Evolutionary conservation across 1,140 invertebrate species (phyloP), one percentile per base, ranked within the genome.

Genomic region (Diprion similis): DNA sequence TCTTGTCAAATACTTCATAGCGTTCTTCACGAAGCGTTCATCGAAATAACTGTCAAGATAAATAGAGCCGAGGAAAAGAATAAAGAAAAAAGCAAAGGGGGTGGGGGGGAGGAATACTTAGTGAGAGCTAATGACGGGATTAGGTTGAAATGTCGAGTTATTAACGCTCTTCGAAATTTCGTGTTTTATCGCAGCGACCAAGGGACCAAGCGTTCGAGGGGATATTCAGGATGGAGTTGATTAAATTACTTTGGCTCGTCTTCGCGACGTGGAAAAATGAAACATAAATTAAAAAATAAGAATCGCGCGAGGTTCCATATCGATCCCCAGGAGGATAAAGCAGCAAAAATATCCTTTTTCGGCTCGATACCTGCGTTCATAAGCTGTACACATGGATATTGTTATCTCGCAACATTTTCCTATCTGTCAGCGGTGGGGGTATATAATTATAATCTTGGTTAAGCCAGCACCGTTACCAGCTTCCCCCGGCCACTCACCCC

Each of bases 31-130:
- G 17, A 8, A 10, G 66, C 68, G 64, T 74, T 64, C 72, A 74
- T 75, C 71, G 74, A 72, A 51, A 75, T 76, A 73, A 71, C 76
- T 76, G 80, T 76, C 75, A 79, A 78, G 74, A 77, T 79, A 73
- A 69, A 80, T 76, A 73, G 77, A 71, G 76, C 71, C 59, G 72
- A 37, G 24, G 24, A 70, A 68, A 71, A 77, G 75, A 46, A 67
- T 10, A 48, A 68, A 46, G 74, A 71, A 69, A 24, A 74, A 70
- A 71, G 64, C 70, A 72, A 71, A 70, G 68, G 73, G 48, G 24
- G n/a, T n/a, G n/a, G 70, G 78, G 24, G 24, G 6, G 6, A 37
- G 6, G 6, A 59, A 59, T 59, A 59, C n/a, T 8, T 37, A 37
- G 51, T 15, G 9, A 59, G 51, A 6, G 51, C 51, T 59, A 59